Conservation (phyloP, 2,888 invertebrate genomes). For the Chymomyza amoena region DNA sequence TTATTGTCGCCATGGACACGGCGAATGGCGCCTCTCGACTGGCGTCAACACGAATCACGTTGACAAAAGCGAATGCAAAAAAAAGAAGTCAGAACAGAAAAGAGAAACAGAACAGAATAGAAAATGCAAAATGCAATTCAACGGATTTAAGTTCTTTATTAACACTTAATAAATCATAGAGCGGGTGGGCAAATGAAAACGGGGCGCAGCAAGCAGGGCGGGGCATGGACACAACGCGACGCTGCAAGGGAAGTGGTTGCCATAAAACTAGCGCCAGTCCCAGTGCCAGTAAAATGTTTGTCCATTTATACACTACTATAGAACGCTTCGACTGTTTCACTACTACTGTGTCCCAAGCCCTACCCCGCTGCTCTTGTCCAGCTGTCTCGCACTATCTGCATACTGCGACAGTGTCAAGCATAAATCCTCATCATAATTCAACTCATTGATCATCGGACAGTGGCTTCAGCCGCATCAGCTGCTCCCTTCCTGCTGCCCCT, state of each 20-base stretch:
- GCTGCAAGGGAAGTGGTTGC: slow-evolving; percentile 54
- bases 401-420: slow-evolving; percentile 74
- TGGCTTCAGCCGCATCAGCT: slow-evolving; percentile 7
- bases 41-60: slow-evolving; percentile 3
- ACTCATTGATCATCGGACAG: slow-evolving; percentile 74
- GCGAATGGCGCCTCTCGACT: not conserved
- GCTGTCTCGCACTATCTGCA: slow-evolving; percentile 66
- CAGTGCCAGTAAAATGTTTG: slow-evolving; percentile 45
- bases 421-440: slow-evolving; percentile 77
- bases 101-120: too few relatives aligned
- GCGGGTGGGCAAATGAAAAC: not conserved
- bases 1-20: not conserved
- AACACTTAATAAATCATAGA: slow-evolving; percentile 76
- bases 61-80: slow-evolving; percentile 24
- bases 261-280: slow-evolving; percentile 63
- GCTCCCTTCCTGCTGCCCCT: not conserved
- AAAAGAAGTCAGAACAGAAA: slow-evolving; percentile 35
- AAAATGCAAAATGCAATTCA: slow-evolving; percentile 65
- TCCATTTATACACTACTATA: slow-evolving; percentile 41
- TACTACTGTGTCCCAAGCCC: slow-evolving; percentile 23
- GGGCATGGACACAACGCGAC: slow-evolving; percentile 3
- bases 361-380: slow-evolving; percentile 26
- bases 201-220: slow-evolving; percentile 3
- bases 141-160: slow-evolving; percentile 77
- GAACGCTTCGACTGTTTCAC: not conserved